Evolutionary conservation across 2,113 vertebrate species (phyloP).

Genomic region (Tichodroma muraria): DNA sequence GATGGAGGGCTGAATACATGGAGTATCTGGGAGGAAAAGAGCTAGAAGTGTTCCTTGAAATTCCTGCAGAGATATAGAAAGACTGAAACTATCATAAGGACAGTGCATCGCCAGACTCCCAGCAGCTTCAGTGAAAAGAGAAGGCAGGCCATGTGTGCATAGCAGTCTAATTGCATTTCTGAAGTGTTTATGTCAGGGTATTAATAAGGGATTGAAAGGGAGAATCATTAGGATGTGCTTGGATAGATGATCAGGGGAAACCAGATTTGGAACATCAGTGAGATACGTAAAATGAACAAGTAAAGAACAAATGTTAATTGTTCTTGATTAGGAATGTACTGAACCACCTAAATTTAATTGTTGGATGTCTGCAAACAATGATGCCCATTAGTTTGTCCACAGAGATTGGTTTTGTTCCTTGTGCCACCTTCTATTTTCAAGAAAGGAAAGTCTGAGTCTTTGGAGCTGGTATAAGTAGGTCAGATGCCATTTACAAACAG

Average conservation of each 20-base stretch:
- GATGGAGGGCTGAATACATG: background rate
- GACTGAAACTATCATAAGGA: background rate
- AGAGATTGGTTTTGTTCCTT: background rate
- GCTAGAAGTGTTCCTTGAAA: background rate
- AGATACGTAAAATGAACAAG: slow-evolving; percentile 53
- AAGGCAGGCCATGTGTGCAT: background rate
- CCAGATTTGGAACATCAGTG: slow-evolving; percentile 12
- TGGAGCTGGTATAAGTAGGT: slow-evolving; percentile 14
- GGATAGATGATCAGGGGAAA: slow-evolving; percentile 7
- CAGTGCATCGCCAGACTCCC: background rate
- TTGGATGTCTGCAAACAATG: background rate
- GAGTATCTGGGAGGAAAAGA: background rate
- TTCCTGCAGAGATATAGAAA: background rate
- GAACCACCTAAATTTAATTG: slow-evolving; percentile 61
- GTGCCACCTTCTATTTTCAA: slow-evolving; percentile 27
- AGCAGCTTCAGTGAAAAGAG: background rate
- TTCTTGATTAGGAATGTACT: slow-evolving; percentile 64
- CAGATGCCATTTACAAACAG: slow-evolving; percentile 35
- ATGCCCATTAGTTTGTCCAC: slow-evolving; percentile 43
- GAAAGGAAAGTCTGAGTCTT: background rate
- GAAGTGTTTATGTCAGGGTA: slow-evolving; percentile 43
- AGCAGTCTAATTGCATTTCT: slow-evolving; percentile 61
- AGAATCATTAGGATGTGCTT: slow-evolving; percentile 56
- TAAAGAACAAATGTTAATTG: slow-evolving; percentile 54
- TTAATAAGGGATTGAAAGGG: slow-evolving; percentile 42